Base-by-base conservation (phyloP, 2,888 invertebrate species). In the Baronia brevicornis region DNA sequence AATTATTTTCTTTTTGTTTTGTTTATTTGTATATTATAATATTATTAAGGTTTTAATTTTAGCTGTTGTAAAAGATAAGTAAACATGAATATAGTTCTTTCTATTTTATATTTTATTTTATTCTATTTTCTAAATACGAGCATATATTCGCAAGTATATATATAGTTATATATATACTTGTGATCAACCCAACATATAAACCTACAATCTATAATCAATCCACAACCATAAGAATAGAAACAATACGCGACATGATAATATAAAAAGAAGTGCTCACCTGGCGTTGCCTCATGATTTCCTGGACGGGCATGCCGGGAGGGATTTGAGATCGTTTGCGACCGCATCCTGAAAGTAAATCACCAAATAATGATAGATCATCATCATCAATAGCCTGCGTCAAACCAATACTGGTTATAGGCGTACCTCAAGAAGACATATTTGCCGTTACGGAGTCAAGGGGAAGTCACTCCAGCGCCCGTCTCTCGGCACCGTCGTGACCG, bases 281-380 rank as follows among this genome's bases (percentile, higher is more conserved):
- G 47, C 70, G 53, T 28, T 69, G 75, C 23, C 70, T 62, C 26
- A 63, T 44, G n/a, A 82, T 38, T 20, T 75, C 78, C 48, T 78
- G 73, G 6, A 85, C 47, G 3, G 85, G 71, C 64, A 84, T 75
- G 6, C 87, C 73, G 19, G 87, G 77, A 8, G 75, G 54, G 20
- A 42, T 70, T 61, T 73, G 64, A 38, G 87, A 90, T 19, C 92
- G 78, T 51, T 92, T 92, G 34, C 89, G 86, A 3, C 92, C 92
- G 51, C 92, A 92, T n/a, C 92, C 92, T 92, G 59, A 1, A 60
- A 62, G 21, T 10, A 27, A 22, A 28, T 11, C 1, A 28, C 9
- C 1, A 11, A 6, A 4, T 26, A 31, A 36, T 25, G 28, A 31
- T 34, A 29, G 27, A 32, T 34, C 32, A 25, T 20, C 21, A 18